A percentile compares a stretch with the other conserved stretches of the same genome.
These are phyloP conservation scores for Agelastica alni DNA, from an alignment of 2,888 invertebrate genomes.

Conservation along the genomic window DNA sequence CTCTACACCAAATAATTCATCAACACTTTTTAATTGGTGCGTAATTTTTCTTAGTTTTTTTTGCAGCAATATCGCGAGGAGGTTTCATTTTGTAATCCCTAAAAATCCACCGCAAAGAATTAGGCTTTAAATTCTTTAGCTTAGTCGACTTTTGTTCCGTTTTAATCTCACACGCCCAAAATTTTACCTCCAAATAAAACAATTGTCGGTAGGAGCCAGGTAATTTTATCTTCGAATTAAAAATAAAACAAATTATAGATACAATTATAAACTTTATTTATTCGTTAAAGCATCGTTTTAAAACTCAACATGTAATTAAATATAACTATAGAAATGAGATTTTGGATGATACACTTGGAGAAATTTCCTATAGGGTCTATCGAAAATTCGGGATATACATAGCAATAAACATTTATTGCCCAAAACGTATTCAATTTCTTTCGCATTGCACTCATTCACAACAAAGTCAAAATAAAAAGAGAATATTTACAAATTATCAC, in stretches of 20 bases:
- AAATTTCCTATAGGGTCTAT: conserved; percentile 13
- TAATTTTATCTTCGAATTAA: no score
- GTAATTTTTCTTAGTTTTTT: no score
- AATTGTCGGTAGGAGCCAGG: no score
- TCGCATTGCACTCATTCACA: conserved; percentile 46
- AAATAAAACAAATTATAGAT: conserved; percentile 21
- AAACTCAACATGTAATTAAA: conserved; percentile 62
- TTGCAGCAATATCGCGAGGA: no score
- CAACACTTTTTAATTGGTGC: no score
- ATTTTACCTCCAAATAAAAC: no score
- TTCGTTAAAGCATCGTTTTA: conserved; percentile 66
- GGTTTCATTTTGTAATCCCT: no score
- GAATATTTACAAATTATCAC: conserved; percentile 52
- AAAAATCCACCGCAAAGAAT: no score
- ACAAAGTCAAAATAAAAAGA: conserved; percentile 20
- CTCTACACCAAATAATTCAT: no score
- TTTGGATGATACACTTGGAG: conserved; percentile 25
- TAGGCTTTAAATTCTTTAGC: no score
- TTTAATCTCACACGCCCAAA: no score
- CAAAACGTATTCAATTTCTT: conserved; percentile 24
- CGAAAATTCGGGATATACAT: conserved; percentile 25
- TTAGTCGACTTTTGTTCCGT: no score
- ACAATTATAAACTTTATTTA: conserved; percentile 63
- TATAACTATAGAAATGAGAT: conserved; percentile 32
- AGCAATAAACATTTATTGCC: conserved; percentile 39